Base-by-base conservation (phyloP, 2,113 vertebrate species). In the Pholis gunnellus region DNA sequence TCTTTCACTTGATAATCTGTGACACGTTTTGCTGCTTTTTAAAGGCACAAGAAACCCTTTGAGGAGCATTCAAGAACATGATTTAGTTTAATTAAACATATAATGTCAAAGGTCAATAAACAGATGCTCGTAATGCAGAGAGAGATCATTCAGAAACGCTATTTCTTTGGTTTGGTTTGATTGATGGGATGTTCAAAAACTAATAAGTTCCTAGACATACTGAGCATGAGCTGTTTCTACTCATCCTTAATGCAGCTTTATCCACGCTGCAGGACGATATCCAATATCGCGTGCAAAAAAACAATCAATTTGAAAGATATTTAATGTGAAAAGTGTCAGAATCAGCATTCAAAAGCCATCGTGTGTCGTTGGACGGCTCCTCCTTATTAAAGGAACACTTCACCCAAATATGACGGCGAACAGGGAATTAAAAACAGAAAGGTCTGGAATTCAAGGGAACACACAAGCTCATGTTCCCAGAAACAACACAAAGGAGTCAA, bases 1-100 rank as follows among this genome's bases (percentile, higher is more conserved):
- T 27, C 73, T 68, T 85, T 71, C 48, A 56, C 1, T 48, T 78
- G 71, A 83, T 72, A 68, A 59, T 36, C 74, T 73, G 63, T 64
- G 80, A 63, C 46, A 61, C n/a, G 17, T 25, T 27, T 44, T n/a
- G 14, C 11, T n/a, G 10, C 42, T 42, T 54, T 75, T 63, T 40
- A 2, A 6, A 38, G 15, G 11, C 9, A 7, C 22, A 9, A 54
- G 36, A 67, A 38, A 36, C 42, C 3, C 22, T 57, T 52, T 1
- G 14, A 36, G 11, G 25, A 61, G 42, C 42, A 10, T 11, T 5
- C 18, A 40, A 20, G 27, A 36, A 31, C 1, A 3, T 6, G 20
- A n/a, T 64, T 29, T 17, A 57, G 48, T 64, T 44, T 25, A 7
- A n/a, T 69, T n/a, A 31, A 40, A 22, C 34, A 40, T 5, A 27